Conservation (phyloP, 23 tunicate species). For the Trididemnum clinides region DNA sequence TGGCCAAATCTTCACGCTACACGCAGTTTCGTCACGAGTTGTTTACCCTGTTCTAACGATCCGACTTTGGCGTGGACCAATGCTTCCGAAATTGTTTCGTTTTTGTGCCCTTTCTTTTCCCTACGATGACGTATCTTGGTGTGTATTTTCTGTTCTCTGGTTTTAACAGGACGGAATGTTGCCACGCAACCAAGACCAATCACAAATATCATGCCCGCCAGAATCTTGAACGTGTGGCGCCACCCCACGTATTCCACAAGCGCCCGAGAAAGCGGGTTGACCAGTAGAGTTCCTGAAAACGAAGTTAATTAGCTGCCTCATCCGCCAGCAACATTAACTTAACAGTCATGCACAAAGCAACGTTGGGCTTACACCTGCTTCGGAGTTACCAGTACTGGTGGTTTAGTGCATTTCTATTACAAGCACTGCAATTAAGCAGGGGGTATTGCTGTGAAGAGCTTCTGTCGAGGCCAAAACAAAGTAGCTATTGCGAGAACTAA, state of each 20-base stretch:
- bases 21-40: not conserved
- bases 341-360: no score
- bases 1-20: no score
- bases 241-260: slow-evolving; percentile 63
- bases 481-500: no score
- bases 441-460: no score
- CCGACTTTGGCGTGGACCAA: not conserved
- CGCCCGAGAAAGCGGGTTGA: slow-evolving; percentile 67
- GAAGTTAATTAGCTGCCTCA: no score
- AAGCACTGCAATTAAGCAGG: no score
- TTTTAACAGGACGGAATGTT: slow-evolving; percentile 71
- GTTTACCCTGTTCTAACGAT: not conserved
- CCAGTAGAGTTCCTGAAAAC: slow-evolving; percentile 67
- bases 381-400: no score
- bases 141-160: slow-evolving; percentile 61
- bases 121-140: slow-evolving; percentile 36
- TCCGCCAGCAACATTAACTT: no score
- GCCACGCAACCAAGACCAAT: slow-evolving; percentile 80
- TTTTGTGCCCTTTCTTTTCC: not conserved
- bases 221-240: slow-evolving; percentile 72
- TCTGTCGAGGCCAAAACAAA: no score
- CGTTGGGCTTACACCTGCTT: no score
- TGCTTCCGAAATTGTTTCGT: slow-evolving; percentile 25
- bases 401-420: no score
- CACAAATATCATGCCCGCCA: slow-evolving; percentile 63